Percentiles rank a stretch among this genome's conserved stretches.
Conservation (phyloP, 2,797 vertebrate species). For the Alectoris magna region DNA sequence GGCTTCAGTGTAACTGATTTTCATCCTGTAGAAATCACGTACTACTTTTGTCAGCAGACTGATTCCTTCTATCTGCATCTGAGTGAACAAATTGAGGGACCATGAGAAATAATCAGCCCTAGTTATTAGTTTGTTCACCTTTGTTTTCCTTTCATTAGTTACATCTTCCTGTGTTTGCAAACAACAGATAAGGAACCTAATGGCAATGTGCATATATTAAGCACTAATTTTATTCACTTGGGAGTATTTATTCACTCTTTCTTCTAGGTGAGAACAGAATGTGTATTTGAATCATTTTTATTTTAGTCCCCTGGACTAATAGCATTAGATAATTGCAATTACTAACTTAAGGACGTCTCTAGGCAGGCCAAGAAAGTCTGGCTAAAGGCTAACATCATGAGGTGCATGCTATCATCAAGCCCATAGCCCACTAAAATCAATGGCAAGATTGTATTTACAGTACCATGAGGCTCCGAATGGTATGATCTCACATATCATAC, state of each 20-base stretch:
- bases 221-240: not conserved
- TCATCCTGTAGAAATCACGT: not conserved
- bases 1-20: not conserved
- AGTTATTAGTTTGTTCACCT: constrained; percentile 12
- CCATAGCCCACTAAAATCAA: not conserved
- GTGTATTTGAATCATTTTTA: not conserved
- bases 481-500: not conserved
- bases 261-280: not conserved
- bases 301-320: not conserved
- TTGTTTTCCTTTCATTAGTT: constrained; percentile 6
- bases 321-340: not conserved
- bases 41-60: not conserved
- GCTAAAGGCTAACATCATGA: not conserved
- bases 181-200: constrained; percentile 10
- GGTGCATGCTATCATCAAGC: not conserved
- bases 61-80: not conserved
- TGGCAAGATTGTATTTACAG: not conserved
- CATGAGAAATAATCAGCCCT: not conserved
- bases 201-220: not conserved
- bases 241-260: not conserved
- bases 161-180: not conserved
- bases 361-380: not conserved
- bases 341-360: not conserved
- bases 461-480: not conserved
- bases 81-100: not conserved